Base-by-base conservation (phyloP, 2,113 vertebrate species). In the Apistogramma diplotaenia region DNA sequence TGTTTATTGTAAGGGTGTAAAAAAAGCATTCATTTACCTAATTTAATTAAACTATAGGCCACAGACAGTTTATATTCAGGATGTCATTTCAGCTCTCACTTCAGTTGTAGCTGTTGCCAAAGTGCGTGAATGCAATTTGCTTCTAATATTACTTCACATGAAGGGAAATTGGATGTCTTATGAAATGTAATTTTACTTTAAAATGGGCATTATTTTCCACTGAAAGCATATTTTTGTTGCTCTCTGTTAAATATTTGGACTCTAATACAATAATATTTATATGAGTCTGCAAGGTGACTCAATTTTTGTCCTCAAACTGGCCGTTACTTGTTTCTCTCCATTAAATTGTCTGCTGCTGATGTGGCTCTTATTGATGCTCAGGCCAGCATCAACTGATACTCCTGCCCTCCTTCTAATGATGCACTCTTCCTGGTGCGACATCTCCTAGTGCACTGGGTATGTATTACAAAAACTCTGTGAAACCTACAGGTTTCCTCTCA, bases 301-400 rank as follows among this genome's bases (percentile, higher is more conserved):
- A 29, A n/a, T 43, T 79, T 79, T 31, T 62, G 51, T 29, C 46
- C 81, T 67, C 27, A 25, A 7, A 70, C 25, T 77, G 78, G 58
- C 76, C 49, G 67, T 12, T 8, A 55, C 31, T 73, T 53, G 74
- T 12, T 21, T 40, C 40, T 46, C n/a, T 21, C 46, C 62, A 74
- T 84, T 85, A 80, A 85, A 74, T 70, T 81, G 70, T 55, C 43
- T 67, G 49, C 54, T 74, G 27, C 62, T 76, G 76, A 82, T 82
- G 57, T 79, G 86, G 83, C 53, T 70, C 40, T 80, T 54, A 76
- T 58, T 70, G 76, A 62, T 54, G 15, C 74, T 61, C 49, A 78
- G 37, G 56, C 23, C 18, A 72, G 53, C 51, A 73, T 51, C 43
- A 70, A 75, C 81, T 81, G 78, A 84, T 51, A 40, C 21, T 54